Evolutionary conservation across 2,888 invertebrate species (phyloP), one percentile per base, ranked within the genome.

Genomic region (Spodoptera picta): DNA sequence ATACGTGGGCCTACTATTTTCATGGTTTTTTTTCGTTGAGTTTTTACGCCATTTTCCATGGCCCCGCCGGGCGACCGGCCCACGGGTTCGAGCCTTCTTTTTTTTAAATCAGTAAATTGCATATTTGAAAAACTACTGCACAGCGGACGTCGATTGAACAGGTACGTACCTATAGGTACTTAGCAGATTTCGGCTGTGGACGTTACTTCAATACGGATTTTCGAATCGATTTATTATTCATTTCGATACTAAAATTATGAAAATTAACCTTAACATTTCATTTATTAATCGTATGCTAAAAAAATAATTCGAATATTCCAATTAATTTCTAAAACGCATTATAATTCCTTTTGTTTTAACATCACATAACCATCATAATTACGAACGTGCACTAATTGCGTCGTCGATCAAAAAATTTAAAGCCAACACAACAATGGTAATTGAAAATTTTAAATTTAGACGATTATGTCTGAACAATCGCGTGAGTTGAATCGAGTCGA

Each of bases 91-190:
- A 76, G 79, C 79, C 75, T 89, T 88, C 85, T 90, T 91, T 91
- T 92, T 36, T 92, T 89, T 88, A 90, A 93, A 93, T 93, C 93
- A 92, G 91, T 91, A 93, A 94, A 93, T 93, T 93, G 93, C 93
- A 93, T 93, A 94, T 94, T 92, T 92, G 92, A 92, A 92, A 93
- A 93, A 93, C 92, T 93, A 93, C 90, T 87, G 85, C 86, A 69
- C 73, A 75, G 67, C 76, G 75, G 75, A 75, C 70, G 77, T 82
- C 84, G 83, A 86, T 84, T 84, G 83, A 80, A 80, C 82, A 74
- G 75, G 77, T 77, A 36, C 36, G 36, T 36, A 19, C 19, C 19
- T 19, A 36, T 36, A 36, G 36, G 73, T 77, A 77, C 76, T 72
- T 74, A 69, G 63, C 55, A 63, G 64, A 62, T 69, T 73, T 77